Evolutionary conservation across 2,888 invertebrate species (phyloP), one percentile per base, ranked within the genome.

Genomic region (Lasioglossum zephyrum): DNA sequence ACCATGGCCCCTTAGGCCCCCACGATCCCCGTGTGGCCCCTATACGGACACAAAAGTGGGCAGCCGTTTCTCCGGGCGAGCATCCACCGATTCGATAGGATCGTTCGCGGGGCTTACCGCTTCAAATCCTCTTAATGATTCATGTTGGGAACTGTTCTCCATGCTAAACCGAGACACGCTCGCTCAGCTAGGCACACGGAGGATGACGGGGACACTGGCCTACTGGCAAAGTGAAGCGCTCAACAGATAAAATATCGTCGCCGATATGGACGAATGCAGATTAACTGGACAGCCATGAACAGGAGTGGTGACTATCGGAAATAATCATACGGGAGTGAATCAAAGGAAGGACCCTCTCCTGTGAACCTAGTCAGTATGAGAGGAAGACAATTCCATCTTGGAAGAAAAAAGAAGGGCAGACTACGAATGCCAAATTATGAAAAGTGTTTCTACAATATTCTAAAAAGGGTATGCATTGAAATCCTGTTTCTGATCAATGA

Each of bases 31-130:
- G 41, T 60, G 57, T 60, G 47, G 73, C 60, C 77, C 53, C 70
- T 66, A 57, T 44, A 47, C 75, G 79, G 73, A 57, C 69, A 78
- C 80, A 47, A 86, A 87, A 86, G 83, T 86, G 87, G 80, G 41
- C 86, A 79, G 77, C 81, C 79, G 81, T 72, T 74, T 79, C 75
- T 77, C 75, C 78, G 49, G 39, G 57, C 81, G 75, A 74, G 44
- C 84, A 74, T 81, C 79, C 84, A 74, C 79, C 90, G 82, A 82
- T 88, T 88, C 85, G 82, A 84, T 87, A 79, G 80, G 39, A 70
- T 84, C 69, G 75, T 77, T 81, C 87, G 69, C 60, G 4, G 3
- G 49, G 69, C 77, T 72, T 70, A 70, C 39, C 63, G n/a, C 70
- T 69, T 41, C 44, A 73, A 66, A 74, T n/a, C 11, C 31, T 31